These are phyloP conservation scores for Enteromius mattozi DNA, from an alignment of 2,797 vertebrate species.

Conservation along the genomic window DNA sequence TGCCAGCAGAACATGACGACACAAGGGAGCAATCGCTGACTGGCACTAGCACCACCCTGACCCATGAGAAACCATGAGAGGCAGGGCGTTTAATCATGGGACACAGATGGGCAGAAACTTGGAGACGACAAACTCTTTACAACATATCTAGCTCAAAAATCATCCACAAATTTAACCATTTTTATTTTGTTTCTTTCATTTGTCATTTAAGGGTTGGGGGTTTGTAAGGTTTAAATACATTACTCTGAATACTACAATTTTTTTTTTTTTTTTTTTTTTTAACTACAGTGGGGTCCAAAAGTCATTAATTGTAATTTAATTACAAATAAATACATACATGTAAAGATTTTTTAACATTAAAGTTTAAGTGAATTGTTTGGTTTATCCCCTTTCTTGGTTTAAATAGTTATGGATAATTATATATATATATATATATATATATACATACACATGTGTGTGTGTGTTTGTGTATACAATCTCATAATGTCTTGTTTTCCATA, in stretches of 20 bases:
- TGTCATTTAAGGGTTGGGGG: neutral
- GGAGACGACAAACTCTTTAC: neutral
- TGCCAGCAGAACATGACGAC: slow-evolving; percentile 16
- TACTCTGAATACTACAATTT: neutral
- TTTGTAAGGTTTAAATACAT: neutral
- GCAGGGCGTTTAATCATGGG: neutral
- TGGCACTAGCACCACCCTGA: slow-evolving; percentile 3
- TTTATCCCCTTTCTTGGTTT: neutral
- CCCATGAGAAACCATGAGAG: slow-evolving; percentile 10
- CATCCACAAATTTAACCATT: neutral
- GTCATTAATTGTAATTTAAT: no score
- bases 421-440: no score
- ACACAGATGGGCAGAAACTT: slow-evolving; percentile 26
- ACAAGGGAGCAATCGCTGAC: slow-evolving; percentile 15
- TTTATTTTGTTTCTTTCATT: neutral
- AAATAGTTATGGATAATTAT: no score
- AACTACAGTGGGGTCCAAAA: neutral
- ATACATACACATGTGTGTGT: no score
- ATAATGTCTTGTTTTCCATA: neutral
- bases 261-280: no score
- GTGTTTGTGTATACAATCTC: neutral
- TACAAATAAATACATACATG: neutral
- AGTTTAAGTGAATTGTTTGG: neutral
- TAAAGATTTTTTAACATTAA: neutral
- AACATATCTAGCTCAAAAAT: neutral